Evolutionary conservation across 2,113 vertebrate species (phyloP).

Genomic region (Paralichthys olivaceus): DNA sequence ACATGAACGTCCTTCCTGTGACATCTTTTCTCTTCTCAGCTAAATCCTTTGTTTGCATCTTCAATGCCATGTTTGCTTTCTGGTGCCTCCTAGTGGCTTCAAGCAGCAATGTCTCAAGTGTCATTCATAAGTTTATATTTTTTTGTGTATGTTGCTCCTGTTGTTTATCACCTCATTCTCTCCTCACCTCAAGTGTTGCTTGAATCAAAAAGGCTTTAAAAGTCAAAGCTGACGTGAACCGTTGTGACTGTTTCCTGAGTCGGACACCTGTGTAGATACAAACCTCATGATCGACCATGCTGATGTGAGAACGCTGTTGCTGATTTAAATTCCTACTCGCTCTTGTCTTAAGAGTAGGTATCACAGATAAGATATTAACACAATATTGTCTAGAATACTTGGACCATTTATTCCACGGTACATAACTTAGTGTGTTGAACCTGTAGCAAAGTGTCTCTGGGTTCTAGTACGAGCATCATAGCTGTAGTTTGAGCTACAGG

Average conservation of each 20-base stretch:
- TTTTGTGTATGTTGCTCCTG: background rate
- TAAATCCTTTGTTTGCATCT: conserved; percentile 16
- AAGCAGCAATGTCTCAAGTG: background rate
- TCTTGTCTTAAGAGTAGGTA: conserved; percentile 18
- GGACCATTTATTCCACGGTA: background rate
- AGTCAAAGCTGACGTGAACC: background rate
- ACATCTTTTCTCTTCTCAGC: background rate
- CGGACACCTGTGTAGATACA: background rate
- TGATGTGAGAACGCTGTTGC: conserved; percentile 6
- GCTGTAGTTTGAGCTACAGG: background rate
- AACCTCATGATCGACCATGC: conserved; percentile 40
- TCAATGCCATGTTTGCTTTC: conserved; percentile 10
- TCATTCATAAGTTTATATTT: background rate
- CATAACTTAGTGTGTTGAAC: conserved; percentile 19
- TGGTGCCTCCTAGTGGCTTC: background rate
- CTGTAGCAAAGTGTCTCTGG: conserved; percentile 3
- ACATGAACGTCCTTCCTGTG: background rate
- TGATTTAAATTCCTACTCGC: conserved; percentile 9
- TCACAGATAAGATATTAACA: conserved; percentile 18
- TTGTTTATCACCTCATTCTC: background rate
- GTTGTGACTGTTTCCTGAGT: background rate
- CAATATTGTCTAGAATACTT: conserved; percentile 6
- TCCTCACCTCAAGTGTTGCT: too few relatives aligned
- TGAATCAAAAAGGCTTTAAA: too few relatives aligned
- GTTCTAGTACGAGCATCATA: background rate